Evolutionary conservation across 2,888 invertebrate species (phyloP), one percentile per base, ranked within the genome.

Genomic region (Eilema depressum): DNA sequence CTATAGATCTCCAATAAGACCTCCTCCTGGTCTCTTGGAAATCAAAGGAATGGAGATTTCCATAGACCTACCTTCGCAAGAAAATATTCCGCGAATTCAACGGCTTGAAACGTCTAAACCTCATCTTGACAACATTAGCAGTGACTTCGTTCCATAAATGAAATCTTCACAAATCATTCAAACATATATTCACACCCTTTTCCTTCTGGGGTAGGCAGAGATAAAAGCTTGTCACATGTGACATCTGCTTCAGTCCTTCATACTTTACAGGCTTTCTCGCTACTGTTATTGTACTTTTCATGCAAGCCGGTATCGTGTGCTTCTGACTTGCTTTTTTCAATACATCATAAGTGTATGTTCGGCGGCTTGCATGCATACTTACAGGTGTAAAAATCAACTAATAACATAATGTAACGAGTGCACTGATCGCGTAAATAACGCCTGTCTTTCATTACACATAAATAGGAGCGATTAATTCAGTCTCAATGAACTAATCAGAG

Each of bases 401-500:
- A 30, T 73, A 70, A 71, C 73, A 73, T 30, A 57, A 61, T 66
- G 65, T 26, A 57, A 56, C 30, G 57, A 41, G 77, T 73, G 74
- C 74, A 75, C 67, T 74, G 66, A 60, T 71, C 64, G 69, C 62
- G 77, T 79, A 77, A 74, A 79, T 80, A 82, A 79, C 68, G 71
- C 62, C 33, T 78, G 73, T 82, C 81, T 83, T 81, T 81, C 77
- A 80, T 79, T 82, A 80, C 71, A 73, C 69, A 75, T 75, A 75
- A 83, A 83, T 77, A 78, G 63, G 75, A 78, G 68, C 72, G 77
- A 81, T 76, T 85, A 82, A 79, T 83, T 79, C 71, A 79, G 83
- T 86, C 89, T 89, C 91, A 91, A 88, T 87, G 89, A 90, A 89
- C 92, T 87, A 88, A 89, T 86, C 86, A 87, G 83, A 84, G 80